Percentiles rank a stretch among this genome's conserved stretches.
These are phyloP conservation scores for Myocastor coypus DNA, from an alignment of 2,113 vertebrate genomes.

Conservation along the genomic window DNA sequence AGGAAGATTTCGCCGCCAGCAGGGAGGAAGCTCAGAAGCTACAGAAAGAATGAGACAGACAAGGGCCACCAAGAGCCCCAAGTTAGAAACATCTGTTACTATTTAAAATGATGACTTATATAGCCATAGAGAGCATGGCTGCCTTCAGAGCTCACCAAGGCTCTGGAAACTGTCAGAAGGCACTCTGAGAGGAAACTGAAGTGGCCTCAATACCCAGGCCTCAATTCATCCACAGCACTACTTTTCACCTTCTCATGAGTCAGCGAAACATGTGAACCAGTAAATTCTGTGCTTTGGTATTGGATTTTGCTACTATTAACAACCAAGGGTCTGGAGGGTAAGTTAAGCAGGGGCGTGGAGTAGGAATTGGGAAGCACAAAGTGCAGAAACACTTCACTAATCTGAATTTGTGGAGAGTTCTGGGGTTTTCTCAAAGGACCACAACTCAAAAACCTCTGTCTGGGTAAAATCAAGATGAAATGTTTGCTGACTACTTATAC, in stretches of 20 bases:
- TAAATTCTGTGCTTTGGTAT: not conserved
- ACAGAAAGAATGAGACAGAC: not conserved
- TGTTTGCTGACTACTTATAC: conserved; percentile 30
- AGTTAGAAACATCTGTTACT: not conserved
- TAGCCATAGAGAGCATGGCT: rapidly evolving
- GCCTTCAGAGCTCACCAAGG: not conserved
- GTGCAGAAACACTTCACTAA: conserved; percentile 36
- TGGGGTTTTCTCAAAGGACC: conserved; percentile 57
- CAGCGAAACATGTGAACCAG: not conserved
- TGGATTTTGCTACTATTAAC: conserved; percentile 27
- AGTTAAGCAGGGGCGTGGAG: not conserved
- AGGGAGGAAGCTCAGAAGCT: not conserved
- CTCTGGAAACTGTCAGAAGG: not conserved
- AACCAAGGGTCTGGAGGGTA: not conserved
- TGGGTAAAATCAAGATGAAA: conserved; percentile 69
- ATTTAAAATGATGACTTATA: not conserved
- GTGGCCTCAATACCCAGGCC: no score
- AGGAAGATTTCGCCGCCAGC: not conserved
- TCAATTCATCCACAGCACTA: no score
- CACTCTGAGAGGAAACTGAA: not conserved
- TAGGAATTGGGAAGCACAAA: not conserved
- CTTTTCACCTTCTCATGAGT: conserved; percentile 18
- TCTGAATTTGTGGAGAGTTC: conserved; percentile 47
- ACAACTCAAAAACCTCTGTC: conserved; percentile 66
- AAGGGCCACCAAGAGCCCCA: not conserved